Conservation (phyloP, 2,113 vertebrate species). For the Sprattus sprattus region DNA sequence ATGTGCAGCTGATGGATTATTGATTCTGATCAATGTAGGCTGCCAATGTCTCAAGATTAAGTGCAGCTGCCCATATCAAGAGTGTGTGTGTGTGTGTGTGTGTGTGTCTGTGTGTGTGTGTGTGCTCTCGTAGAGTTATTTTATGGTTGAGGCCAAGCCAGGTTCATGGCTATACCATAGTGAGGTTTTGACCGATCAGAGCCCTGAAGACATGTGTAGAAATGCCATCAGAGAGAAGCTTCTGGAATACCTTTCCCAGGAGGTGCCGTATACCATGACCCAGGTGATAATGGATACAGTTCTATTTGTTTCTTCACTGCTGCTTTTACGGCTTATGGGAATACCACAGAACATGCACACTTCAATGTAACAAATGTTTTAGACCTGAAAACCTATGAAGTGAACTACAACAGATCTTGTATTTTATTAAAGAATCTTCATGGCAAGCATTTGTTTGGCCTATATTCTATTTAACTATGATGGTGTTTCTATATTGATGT, state of each 20-base stretch:
- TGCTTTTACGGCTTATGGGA: too few species aligned
- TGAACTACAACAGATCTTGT: background rate
- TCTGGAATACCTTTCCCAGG: conserved; percentile 84
- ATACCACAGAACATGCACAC: too few species aligned
- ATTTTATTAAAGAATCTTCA: background rate
- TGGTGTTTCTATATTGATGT: background rate
- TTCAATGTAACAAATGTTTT: background rate
- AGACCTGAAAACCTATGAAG: background rate
- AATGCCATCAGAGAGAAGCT: conserved; percentile 88
- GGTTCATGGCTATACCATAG: conserved; percentile 92
- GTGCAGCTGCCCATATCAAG: too few species aligned
- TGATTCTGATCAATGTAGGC: background rate
- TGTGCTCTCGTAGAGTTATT: conserved; percentile 73
- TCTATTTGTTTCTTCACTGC: background rate
- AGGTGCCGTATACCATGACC: conserved; percentile 85
- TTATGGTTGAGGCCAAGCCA: conserved; percentile 79
- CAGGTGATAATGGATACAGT: conserved; percentile 72
- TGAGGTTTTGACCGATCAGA: conserved; percentile 85
- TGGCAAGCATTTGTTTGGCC: too few species aligned
- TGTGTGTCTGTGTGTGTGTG: background rate
- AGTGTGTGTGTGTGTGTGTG: background rate
- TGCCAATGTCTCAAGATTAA: background rate
- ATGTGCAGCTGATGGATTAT: too few species aligned
- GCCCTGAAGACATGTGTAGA: conserved; percentile 81
- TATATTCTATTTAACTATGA: too few species aligned